These are phyloP conservation scores for Schizopygopsis pylzovi DNA, from an alignment of 2,797 vertebrate genomes.

Conservation along the genomic window DNA sequence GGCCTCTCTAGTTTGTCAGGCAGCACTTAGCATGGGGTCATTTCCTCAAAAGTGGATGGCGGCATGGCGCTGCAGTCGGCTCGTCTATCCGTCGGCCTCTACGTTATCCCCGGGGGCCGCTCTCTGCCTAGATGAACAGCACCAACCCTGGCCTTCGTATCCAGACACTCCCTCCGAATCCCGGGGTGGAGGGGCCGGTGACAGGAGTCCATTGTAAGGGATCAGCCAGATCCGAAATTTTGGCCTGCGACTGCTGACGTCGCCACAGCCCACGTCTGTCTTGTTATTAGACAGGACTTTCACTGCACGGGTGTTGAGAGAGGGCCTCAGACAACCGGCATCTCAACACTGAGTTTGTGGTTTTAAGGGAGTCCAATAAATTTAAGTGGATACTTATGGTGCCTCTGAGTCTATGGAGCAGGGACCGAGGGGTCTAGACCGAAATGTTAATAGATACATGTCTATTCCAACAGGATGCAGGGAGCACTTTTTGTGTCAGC, in stretches of 20 bases:
- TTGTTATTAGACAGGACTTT: conserved; percentile 55
- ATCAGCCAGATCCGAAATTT: conserved; percentile 22
- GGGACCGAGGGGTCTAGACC: conserved; percentile 49
- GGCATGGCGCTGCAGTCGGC: conserved; percentile 48
- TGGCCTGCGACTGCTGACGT: conserved; percentile 24
- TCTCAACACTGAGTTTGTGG: conserved; percentile 59
- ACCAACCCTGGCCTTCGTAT: conserved; percentile 44
- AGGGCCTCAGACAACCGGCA: conserved; percentile 53
- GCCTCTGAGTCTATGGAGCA: conserved; percentile 62
- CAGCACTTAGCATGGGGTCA: conserved; percentile 59
- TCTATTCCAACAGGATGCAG: conserved; percentile 36
- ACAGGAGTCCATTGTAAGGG: conserved; percentile 49
- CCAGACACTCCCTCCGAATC: conserved; percentile 35
- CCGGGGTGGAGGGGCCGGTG: conserved; percentile 4
- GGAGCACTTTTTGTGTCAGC: conserved; percentile 25
- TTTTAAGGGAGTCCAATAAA: conserved; percentile 66
- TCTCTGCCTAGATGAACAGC: conserved; percentile 40
- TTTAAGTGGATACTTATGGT: conserved; percentile 63
- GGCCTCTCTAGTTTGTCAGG: conserved; percentile 47
- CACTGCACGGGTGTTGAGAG: conserved; percentile 42
- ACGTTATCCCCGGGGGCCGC: conserved; percentile 49
- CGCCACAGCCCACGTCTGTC: conserved; percentile 34
- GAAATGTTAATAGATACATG: conserved; percentile 53
- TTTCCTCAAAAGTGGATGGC: conserved; percentile 56
- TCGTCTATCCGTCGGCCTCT: conserved; percentile 52